Evolutionary conservation across 1,140 invertebrate genomes (phyloP).

Genomic region (Pseudomyrmex pallidus): DNA sequence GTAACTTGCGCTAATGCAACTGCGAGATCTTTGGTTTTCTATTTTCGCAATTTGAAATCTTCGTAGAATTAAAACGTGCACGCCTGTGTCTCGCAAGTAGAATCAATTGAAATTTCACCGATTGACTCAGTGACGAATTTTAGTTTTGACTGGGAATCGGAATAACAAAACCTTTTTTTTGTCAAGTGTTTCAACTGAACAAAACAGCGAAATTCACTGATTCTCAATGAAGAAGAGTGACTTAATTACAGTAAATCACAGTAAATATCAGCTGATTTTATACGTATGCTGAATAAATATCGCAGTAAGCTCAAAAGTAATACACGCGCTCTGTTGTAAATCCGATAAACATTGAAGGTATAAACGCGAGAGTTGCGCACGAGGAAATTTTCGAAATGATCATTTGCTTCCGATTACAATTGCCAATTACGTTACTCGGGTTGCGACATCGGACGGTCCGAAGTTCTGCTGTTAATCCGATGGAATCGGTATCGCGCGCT

Average conservation of each 20-base stretch:
- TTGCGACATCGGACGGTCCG: neutral
- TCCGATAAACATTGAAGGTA: neutral
- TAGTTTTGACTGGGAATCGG: too few relatives aligned
- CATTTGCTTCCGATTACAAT: constrained; percentile 43
- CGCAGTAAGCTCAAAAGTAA: neutral
- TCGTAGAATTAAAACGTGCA: neutral
- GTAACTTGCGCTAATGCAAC: neutral
- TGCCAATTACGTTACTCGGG: constrained; percentile 39
- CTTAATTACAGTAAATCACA: neutral
- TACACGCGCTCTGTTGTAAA: too few relatives aligned
- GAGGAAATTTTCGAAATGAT: constrained; percentile 17
- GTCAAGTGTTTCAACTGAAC: too few relatives aligned
- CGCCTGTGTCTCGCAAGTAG: too few relatives aligned
- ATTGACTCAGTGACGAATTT: too few relatives aligned
- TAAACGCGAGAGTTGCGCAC: neutral
- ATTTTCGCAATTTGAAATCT: neutral
- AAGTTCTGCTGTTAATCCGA: constrained; percentile 47
- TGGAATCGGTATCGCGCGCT: constrained; percentile 29
- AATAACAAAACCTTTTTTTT: too few relatives aligned
- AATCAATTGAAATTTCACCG: too few relatives aligned
- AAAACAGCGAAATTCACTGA: too few relatives aligned
- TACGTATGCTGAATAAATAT: too few relatives aligned
- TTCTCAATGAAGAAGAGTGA: neutral
- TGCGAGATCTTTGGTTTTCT: neutral
- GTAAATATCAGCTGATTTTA: too few relatives aligned